These are phyloP conservation scores for Cetoscarus ocellatus DNA, from an alignment of 2,797 vertebrate species.

Conservation along the genomic window DNA sequence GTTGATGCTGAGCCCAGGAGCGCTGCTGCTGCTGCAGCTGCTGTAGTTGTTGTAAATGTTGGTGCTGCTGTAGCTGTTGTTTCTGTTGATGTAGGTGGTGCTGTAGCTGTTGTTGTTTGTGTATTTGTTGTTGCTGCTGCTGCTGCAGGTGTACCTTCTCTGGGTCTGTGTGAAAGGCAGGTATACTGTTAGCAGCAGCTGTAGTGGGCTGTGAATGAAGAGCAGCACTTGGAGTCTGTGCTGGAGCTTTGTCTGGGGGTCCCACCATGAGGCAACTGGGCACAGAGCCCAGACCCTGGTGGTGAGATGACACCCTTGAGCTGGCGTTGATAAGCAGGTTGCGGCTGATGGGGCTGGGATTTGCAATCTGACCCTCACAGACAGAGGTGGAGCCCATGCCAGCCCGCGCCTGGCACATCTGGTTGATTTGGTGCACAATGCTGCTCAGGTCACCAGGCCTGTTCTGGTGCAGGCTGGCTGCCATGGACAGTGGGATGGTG, in stretches of 20 bases:
- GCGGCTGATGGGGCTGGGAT: conserved; percentile 97
- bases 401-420: conserved; percentile 95
- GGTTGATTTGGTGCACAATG: conserved; percentile 98
- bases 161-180: conserved; percentile 87
- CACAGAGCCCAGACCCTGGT: conserved; percentile 77
- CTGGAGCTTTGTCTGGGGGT: conserved; percentile 65
- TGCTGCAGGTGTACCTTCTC: conserved; percentile 90
- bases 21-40: conserved; percentile 83
- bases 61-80: conserved; percentile 71
- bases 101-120: conserved; percentile 72
- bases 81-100: conserved; percentile 69
- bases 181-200: conserved; percentile 85
- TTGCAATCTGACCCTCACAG: conserved; percentile 87
- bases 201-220: conserved; percentile 84
- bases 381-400: conserved; percentile 87
- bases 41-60: conserved; percentile 71
- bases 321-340: conserved; percentile 98
- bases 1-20: conserved; percentile 95
- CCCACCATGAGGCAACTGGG: conserved; percentile 89
- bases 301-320: conserved; percentile 93
- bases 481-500: conserved; percentile 92
- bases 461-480: conserved; percentile 88
- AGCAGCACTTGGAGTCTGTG: conserved; percentile 54
- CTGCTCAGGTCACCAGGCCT: conserved; percentile 91
- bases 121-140: conserved; percentile 68